Base-by-base conservation (phyloP, 2,888 invertebrate genomes). In the Sphaerophoria rueppellii region DNA sequence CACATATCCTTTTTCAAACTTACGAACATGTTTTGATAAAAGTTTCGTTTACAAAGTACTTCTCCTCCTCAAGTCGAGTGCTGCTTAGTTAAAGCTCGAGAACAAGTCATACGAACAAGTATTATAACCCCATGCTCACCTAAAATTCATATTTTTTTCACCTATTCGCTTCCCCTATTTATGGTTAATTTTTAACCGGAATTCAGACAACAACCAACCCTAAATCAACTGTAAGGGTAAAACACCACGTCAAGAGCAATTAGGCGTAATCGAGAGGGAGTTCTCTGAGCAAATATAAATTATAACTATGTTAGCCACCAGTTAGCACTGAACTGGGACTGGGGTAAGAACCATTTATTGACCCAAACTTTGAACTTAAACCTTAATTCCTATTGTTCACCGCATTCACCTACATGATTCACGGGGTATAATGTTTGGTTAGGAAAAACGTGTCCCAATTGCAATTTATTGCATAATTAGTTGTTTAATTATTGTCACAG, bases 401-500 rank as follows among this genome's bases (percentile, higher is more conserved):
- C 6, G 5, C 32, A 55, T 7, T 24, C 52, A 34, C 14, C 37
- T 9, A 16, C 35, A 4, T 4, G 16, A 14, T 63, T 1, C 4
- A 63, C 4, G 4, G 0, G 4, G 7, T 9, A 43, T 24, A 7
- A 7, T 16, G 0, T 57, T 16, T 48, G 57, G 35, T n/a, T 46
- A 2, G 55, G 9, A 48, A 35, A 61, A 48, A 63, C 46, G 65
- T 40, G 58, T 14, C 35, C 24, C 61, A 63, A 57, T 69, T 70
- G 75, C 80, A 75, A 80, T 80, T 75, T 63, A 80, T 80, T 80
- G 63, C 75, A 75, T 80, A 80, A 80, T 81, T 77, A 82, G 76
- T 76, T 50, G 54, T 52, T 60, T 82, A 77, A 76, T 82, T 77
- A 72, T 67, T 50, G 60, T 57, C 54, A 9, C 73, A 48, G 60